phyloP scores from a whole-genome alignment of 2,113 vertebrate genomes.

The Halichoerus grypus region DNA sequence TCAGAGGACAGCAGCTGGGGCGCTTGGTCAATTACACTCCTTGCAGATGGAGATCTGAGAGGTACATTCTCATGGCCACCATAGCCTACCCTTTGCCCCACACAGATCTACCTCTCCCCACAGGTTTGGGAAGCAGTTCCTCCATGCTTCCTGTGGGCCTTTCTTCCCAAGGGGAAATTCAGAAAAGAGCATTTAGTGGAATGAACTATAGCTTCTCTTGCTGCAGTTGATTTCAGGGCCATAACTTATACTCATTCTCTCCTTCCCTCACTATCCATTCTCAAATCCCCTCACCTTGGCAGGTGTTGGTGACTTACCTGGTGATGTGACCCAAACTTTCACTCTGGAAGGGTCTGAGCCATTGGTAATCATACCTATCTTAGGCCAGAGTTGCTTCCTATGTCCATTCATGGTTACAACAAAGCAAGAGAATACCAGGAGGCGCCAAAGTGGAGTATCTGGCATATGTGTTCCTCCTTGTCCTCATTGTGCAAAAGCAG shows the following conservation, averaged over 20 bases:
- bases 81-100: background rate
- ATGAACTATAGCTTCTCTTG: background rate
- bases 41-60: background rate
- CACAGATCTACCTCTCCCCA: background rate
- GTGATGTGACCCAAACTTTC: background rate
- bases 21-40: background rate
- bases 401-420: background rate
- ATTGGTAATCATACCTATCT: background rate
- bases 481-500: background rate
- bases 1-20: background rate
- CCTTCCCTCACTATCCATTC: background rate
- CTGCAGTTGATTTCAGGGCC: background rate
- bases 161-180: constrained; percentile 23
- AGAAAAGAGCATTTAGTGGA: background rate
- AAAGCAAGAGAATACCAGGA: background rate
- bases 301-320: background rate
- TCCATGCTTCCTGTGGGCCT: background rate
- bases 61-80: background rate
- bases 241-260: background rate
- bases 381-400: background rate
- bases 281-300: background rate
- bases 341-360: background rate
- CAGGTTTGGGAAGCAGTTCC: background rate
- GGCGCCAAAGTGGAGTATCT: background rate
- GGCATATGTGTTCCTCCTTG: background rate